A percentile compares a stretch with the other conserved stretches of the same genome.
Conservation (phyloP, 2,888 invertebrate species). For the Pseudanteris insignis region DNA sequence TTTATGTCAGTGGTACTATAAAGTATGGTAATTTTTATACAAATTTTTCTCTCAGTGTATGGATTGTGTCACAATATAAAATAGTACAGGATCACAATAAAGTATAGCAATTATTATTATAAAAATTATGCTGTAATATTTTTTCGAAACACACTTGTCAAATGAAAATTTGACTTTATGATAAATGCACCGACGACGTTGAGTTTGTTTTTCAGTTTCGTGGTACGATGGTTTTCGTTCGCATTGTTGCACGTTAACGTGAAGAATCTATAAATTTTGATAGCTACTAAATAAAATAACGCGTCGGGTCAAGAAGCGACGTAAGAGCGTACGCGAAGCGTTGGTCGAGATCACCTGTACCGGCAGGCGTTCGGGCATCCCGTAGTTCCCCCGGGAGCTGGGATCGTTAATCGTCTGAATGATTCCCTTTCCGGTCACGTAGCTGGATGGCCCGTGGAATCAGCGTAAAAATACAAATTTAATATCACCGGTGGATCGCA, state of each 20-base stretch:
- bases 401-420: conserved; percentile 70
- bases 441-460: conserved; percentile 70
- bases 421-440: conserved; percentile 71
- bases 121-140: too few relatives aligned
- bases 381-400: conserved; percentile 58
- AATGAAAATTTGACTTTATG: neutral
- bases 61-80: too few relatives aligned
- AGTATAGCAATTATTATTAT: too few relatives aligned
- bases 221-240: conserved; percentile 14
- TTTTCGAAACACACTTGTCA: too few relatives aligned
- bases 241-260: conserved; percentile 46
- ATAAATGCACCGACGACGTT: conserved; percentile 13
- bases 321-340: conserved; percentile 25
- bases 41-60: too few relatives aligned
- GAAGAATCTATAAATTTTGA: conserved; percentile 63
- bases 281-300: conserved; percentile 64
- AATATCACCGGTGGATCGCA: conserved; percentile 65
- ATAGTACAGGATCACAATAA: too few relatives aligned
- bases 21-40: too few relatives aligned
- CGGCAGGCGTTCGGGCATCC: conserved; percentile 44
- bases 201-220: conserved; percentile 23
- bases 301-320: conserved; percentile 47
- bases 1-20: too few relatives aligned
- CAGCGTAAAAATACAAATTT: conserved; percentile 74
- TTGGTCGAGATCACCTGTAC: conserved; percentile 45